Percentiles rank a stretch among this genome's conserved stretches.
Conservation (phyloP, 2,797 vertebrate genomes). For the Pseudochirops cupreus region DNA sequence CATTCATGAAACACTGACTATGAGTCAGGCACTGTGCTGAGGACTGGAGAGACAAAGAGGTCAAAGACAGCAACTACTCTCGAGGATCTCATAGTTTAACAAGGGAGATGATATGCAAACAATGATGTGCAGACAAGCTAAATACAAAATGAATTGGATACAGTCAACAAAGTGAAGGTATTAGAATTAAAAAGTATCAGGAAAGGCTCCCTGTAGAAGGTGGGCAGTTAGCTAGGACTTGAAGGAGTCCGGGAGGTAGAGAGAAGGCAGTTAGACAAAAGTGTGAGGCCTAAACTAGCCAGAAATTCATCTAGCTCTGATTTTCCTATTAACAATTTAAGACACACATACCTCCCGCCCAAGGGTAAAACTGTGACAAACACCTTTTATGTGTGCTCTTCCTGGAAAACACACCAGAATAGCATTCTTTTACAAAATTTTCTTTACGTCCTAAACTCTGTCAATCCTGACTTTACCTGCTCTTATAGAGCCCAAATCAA, state of each 20-base stretch:
- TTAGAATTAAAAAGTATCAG: neutral
- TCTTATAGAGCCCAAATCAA: slow-evolving; percentile 1
- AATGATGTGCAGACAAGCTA: neutral
- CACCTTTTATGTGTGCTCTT: slow-evolving; percentile 3
- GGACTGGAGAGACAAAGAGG: neutral
- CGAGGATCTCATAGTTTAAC: neutral
- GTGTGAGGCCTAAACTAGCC: neutral
- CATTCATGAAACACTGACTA: neutral
- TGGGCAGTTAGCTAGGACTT: neutral
- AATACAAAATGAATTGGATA: neutral
- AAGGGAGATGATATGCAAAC: neutral
- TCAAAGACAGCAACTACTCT: neutral
- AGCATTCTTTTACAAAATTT: neutral
- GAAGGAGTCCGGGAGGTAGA: neutral
- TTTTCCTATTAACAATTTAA: neutral
- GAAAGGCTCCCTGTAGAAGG: neutral
- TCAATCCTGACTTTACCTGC: neutral
- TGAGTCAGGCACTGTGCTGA: neutral
- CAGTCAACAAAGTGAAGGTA: neutral
- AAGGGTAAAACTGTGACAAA: neutral
- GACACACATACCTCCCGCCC: neutral
- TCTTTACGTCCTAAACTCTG: neutral
- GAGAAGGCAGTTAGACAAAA: neutral
- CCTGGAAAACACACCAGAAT: neutral
- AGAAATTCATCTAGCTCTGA: slow-evolving; percentile 6